phyloP scores from a whole-genome alignment of 2,888 invertebrate species.

The Pardosa pseudoannulata region DNA sequence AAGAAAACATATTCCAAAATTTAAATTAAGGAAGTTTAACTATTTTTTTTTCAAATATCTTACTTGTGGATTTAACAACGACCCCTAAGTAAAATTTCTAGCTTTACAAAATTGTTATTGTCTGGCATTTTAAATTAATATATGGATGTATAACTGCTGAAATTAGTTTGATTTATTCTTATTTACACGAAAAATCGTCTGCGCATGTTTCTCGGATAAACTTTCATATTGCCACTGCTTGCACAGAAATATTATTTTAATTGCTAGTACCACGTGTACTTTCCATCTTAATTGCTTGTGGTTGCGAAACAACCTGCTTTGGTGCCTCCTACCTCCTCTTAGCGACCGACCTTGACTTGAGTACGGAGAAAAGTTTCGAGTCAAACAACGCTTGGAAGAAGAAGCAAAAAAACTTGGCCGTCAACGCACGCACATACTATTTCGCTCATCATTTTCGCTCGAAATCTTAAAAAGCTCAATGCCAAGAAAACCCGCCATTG shows the following conservation, averaged over 20 bases:
- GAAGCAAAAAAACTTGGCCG: not conserved
- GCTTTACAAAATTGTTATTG: too few relatives aligned
- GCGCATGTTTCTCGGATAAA: not conserved
- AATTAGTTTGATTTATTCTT: too few relatives aligned
- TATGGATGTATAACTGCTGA: too few relatives aligned
- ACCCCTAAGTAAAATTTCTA: too few relatives aligned
- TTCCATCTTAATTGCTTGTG: not conserved
- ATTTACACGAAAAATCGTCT: not conserved
- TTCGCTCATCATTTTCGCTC: constrained; percentile 13
- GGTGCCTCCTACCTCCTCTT: not conserved
- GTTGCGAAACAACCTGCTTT: constrained; percentile 12
- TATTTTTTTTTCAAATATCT: too few relatives aligned
- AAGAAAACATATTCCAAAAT: too few relatives aligned
- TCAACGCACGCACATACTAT: too few relatives aligned
- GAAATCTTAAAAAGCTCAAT: constrained; percentile 14
- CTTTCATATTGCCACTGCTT: not conserved
- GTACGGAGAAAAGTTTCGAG: not conserved
- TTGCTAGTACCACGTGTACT: not conserved
- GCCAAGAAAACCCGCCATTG: constrained; percentile 19
- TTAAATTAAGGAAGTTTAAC: too few relatives aligned
- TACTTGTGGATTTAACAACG: too few relatives aligned
- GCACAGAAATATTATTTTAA: not conserved
- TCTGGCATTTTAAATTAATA: too few relatives aligned
- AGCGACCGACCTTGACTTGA: constrained; percentile 14
- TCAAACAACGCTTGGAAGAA: not conserved